Conservation (phyloP, 2,113 vertebrate genomes). For the Chloebia gouldiae region DNA sequence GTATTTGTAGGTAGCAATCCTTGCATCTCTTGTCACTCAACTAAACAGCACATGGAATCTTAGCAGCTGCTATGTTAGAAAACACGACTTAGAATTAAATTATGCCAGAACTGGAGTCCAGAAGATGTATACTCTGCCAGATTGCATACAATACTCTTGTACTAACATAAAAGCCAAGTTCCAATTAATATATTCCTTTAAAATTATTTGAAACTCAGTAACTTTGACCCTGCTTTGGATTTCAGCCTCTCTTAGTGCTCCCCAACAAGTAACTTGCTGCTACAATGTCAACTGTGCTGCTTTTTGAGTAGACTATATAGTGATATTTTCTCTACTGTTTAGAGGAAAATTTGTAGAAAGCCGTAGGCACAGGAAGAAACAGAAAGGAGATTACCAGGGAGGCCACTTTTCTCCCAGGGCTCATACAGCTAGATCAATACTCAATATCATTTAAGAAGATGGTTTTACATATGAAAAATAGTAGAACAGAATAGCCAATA, state of each 20-base stretch:
- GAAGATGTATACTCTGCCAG: conserved; percentile 6
- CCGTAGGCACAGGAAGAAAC: neutral
- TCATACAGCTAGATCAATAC: neutral
- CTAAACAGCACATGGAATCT: neutral
- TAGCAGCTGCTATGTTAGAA: neutral
- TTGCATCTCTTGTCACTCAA: neutral
- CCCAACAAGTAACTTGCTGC: neutral
- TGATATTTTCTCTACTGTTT: neutral
- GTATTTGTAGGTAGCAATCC: conserved; percentile 1
- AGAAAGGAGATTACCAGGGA: neutral
- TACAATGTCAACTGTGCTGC: neutral
- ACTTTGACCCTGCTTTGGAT: neutral
- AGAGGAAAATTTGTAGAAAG: neutral
- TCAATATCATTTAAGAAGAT: neutral
- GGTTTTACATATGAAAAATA: neutral
- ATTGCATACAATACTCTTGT: neutral
- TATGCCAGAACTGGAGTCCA: neutral
- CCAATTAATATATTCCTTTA: neutral
- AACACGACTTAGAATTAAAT: neutral
- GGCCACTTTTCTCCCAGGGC: neutral
- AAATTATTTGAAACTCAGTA: conserved; percentile 8
- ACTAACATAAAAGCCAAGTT: neutral
- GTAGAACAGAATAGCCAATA: neutral
- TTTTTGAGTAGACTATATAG: neutral
- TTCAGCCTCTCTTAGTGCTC: neutral